Conservation (phyloP, 2,113 vertebrate species). For the Serilophus lunatus region DNA sequence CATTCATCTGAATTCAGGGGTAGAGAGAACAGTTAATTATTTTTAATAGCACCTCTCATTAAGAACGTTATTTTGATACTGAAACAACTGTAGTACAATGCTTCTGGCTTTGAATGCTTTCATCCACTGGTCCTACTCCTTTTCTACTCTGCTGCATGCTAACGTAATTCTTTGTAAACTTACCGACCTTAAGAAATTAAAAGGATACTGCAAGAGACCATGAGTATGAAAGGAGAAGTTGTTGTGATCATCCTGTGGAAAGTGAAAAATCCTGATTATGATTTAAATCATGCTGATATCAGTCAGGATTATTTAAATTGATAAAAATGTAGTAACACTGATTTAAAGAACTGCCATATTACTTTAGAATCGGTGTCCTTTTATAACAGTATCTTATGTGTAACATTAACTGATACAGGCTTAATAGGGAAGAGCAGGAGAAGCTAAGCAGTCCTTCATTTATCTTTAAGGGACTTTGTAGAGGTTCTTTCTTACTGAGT, state of each 20-base stretch:
- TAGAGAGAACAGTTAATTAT: neutral
- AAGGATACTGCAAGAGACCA: neutral
- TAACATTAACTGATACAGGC: neutral
- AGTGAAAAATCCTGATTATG: neutral
- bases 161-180: neutral
- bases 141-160: neutral
- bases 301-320: neutral
- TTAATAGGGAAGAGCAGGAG: neutral
- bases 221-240: neutral
- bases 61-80: neutral
- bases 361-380: neutral
- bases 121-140: neutral
- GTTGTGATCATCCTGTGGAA: neutral
- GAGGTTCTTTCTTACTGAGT: neutral
- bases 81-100: neutral
- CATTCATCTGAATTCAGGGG: neutral
- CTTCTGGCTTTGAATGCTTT: neutral
- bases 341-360: neutral
- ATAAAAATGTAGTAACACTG: neutral
- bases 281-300: neutral
- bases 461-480: neutral
- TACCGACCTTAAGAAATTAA: neutral
- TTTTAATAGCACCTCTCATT: neutral
- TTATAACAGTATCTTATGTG: neutral
- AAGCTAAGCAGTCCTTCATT: neutral